These are phyloP conservation scores for Operophtera brumata DNA, from an alignment of 2,888 invertebrate species.

Conservation along the genomic window DNA sequence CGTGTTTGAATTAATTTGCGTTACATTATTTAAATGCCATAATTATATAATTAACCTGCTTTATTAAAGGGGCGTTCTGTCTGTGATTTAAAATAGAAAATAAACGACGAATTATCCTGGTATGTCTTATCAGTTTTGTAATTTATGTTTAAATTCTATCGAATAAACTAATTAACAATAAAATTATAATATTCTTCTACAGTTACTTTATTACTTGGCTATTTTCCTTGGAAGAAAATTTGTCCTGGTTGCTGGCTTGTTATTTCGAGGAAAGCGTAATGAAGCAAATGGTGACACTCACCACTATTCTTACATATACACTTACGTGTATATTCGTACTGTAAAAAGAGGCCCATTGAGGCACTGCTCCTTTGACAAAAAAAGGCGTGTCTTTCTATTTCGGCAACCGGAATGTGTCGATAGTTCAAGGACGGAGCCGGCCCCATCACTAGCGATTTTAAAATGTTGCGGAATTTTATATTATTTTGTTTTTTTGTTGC, in stretches of 20 bases:
- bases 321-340: too few relatives aligned
- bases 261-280: too few relatives aligned
- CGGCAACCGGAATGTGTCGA: conserved; percentile 1
- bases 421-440: neutral
- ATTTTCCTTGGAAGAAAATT: too few relatives aligned
- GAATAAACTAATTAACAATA: neutral
- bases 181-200: neutral
- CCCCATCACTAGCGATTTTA: conserved; percentile 19
- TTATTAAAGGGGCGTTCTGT: conserved; percentile 52
- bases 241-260: too few relatives aligned
- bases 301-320: too few relatives aligned
- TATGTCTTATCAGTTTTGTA: neutral
- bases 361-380: too few relatives aligned
- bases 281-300: too few relatives aligned
- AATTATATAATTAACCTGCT: conserved; percentile 63
- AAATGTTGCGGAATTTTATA: conserved; percentile 10
- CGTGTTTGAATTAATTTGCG: conserved; percentile 67
- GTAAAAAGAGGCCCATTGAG: too few relatives aligned
- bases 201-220: too few relatives aligned
- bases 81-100: conserved; percentile 37
- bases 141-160: conserved; percentile 7
- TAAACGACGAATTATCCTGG: conserved; percentile 2
- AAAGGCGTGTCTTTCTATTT: neutral
- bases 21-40: conserved; percentile 67
- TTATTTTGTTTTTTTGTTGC: conserved; percentile 35